Evolutionary conservation across 2,113 vertebrate species (phyloP), one percentile per base, ranked within the genome.

Genomic region (Phrynosoma blainvillii): DNA sequence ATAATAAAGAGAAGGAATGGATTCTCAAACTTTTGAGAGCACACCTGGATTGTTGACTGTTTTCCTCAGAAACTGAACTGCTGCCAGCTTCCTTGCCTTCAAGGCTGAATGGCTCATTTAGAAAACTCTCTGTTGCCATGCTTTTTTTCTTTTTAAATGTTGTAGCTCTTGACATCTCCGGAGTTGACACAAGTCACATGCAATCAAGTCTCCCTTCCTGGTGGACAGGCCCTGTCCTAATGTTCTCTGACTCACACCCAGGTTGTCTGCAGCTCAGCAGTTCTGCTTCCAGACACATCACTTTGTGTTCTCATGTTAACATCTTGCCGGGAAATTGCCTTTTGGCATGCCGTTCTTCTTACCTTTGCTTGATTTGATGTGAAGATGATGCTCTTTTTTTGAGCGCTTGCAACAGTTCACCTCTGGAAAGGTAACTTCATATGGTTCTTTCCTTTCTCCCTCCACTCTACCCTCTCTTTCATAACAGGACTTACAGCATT

Each of bases 171-270:
- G 97, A 98, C 95, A 94, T 97, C 97, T 97, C 95, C 93, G 81
- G 96, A 97, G 97, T 94, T 98, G 98, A 98, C 98, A 98, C 94
- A 95, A 98, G 98, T 98, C 98, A 98, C 97, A 97, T 97, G 94
- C 92, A 95, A 98, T 98, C 97, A 98, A 95, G 96, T 98, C 96
- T 96, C 27, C 94, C 62, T 91, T 95, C 95, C 95, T 97, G 96
- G 96, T 97, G 96, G 96, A 96, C 94, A 92, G 96, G 92, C 89
- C 86, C 95, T 95, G 93, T 95, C 96, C 96, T 97, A 96, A 96
- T 97, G 94, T 95, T 95, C 96, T 96, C 95, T 97, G 97, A 98
- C 97, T 97, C 95, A 95, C 96, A 97, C 95, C 95, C 95, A 96
- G 97, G 97, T 97, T 96, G 93, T 97, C 94, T 94, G 92, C 95